A percentile compares a stretch with the other conserved stretches of the same genome.
phyloP scores from a whole-genome alignment of 2,113 vertebrate genomes.

The Hipposideros armiger region DNA sequence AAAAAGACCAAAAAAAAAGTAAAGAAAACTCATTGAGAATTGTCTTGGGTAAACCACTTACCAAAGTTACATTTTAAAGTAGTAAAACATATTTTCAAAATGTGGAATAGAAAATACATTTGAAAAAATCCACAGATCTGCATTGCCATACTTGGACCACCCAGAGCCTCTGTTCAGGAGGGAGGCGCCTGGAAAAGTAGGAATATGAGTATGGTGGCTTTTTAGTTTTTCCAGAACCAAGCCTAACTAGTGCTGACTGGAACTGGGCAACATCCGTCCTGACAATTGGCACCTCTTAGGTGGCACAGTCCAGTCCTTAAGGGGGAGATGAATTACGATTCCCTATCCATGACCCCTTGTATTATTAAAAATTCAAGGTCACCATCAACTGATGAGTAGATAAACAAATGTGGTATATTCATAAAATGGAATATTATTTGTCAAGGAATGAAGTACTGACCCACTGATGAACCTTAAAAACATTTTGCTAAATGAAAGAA shows the following conservation, averaged over 20 bases:
- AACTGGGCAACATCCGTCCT: not conserved
- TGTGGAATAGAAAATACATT: slow-evolving; percentile 45
- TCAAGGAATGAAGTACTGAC: not conserved
- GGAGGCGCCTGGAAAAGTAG: not conserved
- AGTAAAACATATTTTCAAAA: slow-evolving; percentile 53
- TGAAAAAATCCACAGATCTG: not conserved
- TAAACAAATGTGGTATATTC: not conserved
- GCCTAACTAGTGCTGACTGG: not conserved
- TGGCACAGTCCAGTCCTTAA: not conserved
- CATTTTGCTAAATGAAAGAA: slow-evolving; percentile 22
- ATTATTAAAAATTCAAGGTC: slow-evolving; percentile 56
- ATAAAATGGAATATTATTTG: not conserved
- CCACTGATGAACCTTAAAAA: not conserved
- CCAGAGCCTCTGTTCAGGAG: slow-evolving; percentile 7
- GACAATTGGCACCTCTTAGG: not conserved
- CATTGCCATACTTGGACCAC: slow-evolving; percentile 10
- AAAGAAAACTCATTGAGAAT: slow-evolving; percentile 53
- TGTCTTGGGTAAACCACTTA: slow-evolving; percentile 56
- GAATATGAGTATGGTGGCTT: not conserved
- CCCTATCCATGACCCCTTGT: not conserved
- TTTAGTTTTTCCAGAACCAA: slow-evolving; percentile 36
- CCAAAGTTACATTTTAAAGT: slow-evolving; percentile 55
- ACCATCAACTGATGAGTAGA: not conserved
- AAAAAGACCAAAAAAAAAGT: not conserved
- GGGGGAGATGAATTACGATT: not conserved